These are phyloP conservation scores for Toxonevra muliebris DNA, from an alignment of 2,888 invertebrate species.

Conservation along the genomic window DNA sequence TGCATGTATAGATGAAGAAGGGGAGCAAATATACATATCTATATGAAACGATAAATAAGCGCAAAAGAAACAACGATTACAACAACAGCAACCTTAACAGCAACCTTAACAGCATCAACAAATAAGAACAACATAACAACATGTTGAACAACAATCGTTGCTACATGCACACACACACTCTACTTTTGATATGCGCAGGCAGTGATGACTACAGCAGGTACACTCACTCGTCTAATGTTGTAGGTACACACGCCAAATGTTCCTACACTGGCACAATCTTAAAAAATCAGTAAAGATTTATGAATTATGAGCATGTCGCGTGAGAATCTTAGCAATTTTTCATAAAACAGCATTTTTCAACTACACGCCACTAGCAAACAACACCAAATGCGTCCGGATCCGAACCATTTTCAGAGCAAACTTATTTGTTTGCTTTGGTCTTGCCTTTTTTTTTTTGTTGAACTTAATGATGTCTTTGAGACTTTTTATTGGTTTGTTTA, in stretches of 20 bases:
- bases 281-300: neutral
- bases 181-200: neutral
- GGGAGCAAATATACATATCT: no score
- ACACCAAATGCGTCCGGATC: neutral
- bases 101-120: neutral
- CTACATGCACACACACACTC: neutral
- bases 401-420: slow-evolving; percentile 11
- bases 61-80: neutral
- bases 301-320: slow-evolving; percentile 17
- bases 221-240: neutral
- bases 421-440: neutral
- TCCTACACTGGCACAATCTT: no score
- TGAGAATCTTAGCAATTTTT: slow-evolving; percentile 9
- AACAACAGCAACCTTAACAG: no score
- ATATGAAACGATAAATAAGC: slow-evolving; percentile 2
- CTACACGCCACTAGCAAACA: neutral
- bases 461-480: slow-evolving; percentile 5
- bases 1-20: no score
- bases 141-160: slow-evolving; percentile 12
- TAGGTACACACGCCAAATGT: no score
- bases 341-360: slow-evolving; percentile 8
- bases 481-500: neutral
- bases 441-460: neutral
- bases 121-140: neutral
- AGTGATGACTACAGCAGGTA: neutral